Percentiles rank a stretch among this genome's conserved stretches.
Evolutionary conservation across 2,113 vertebrate genomes (phyloP).

Genomic region (Thinocorus orbignyianus): DNA sequence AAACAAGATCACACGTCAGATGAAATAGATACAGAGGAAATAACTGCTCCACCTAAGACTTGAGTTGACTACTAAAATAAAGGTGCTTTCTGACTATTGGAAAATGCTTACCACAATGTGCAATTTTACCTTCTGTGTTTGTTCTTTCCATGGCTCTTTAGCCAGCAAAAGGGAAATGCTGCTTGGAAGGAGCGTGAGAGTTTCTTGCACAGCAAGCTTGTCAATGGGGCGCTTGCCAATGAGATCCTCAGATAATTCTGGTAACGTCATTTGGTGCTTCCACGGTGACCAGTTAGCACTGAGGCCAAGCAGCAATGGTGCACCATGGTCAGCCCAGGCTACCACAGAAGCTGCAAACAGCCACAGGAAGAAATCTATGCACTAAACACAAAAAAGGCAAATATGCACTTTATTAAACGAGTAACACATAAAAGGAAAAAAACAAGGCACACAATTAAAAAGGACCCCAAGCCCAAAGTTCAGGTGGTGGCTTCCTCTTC

Average conservation of each 20-base stretch:
- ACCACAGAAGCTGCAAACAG: conserved; percentile 85
- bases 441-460: not conserved
- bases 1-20: not conserved
- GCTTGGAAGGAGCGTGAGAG: conserved; percentile 78
- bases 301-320: conserved; percentile 87
- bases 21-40: not conserved
- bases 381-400: conserved; percentile 70
- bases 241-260: conserved; percentile 15
- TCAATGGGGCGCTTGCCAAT: conserved; percentile 69
- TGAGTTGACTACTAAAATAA: not conserved
- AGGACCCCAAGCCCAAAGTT: not conserved
- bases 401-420: not conserved
- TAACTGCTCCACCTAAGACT: not conserved
- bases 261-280: conserved; percentile 47
- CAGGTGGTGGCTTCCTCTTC: not conserved
- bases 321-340: conserved; percentile 86
- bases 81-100: not conserved
- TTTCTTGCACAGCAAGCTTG: conserved; percentile 70
- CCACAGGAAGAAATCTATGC: conserved; percentile 85
- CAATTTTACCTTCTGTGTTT: conserved; percentile 84
- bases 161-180: conserved; percentile 83
- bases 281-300: conserved; percentile 82
- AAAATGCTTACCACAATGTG: not conserved
- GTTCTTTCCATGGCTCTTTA: conserved; percentile 92
- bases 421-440: not conserved